These are phyloP conservation scores for Ellobius talpinus DNA, from an alignment of 2,113 vertebrate genomes.

Conservation along the genomic window DNA sequence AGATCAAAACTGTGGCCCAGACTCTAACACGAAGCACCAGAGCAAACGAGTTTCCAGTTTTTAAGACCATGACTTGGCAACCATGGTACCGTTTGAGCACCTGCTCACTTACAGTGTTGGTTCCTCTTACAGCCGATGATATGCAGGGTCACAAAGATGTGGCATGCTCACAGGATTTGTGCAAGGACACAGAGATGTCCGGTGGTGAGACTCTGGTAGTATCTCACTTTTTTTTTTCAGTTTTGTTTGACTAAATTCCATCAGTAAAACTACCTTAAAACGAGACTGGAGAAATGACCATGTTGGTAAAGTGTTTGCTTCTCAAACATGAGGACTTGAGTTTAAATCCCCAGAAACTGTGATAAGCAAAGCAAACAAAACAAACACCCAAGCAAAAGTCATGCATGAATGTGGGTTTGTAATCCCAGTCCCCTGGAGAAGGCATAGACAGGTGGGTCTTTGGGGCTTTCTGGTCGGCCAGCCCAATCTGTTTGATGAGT, in stretches of 20 bases:
- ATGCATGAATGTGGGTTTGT: not conserved
- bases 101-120: accelerated
- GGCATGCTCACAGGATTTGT: accelerated
- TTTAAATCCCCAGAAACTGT: not conserved
- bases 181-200: not conserved
- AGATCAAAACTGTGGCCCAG: not conserved
- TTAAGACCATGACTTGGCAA: accelerated
- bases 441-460: not conserved
- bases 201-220: accelerated
- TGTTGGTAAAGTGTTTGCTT: not conserved
- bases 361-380: too few relatives aligned
- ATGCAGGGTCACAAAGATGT: not conserved
- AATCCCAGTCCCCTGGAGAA: not conserved
- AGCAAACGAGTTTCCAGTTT: not conserved
- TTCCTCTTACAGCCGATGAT: accelerated
- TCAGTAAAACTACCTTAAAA: not conserved
- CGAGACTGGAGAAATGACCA: not conserved
- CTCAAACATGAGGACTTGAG: not conserved
- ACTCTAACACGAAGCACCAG: accelerated
- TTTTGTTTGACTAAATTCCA: not conserved
- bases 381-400: not conserved
- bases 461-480: not conserved
- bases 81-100: accelerated
- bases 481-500: not conserved
- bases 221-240: accelerated